Evolutionary conservation across 2,888 invertebrate species (phyloP).

Genomic region (Luffia ferchaultella): DNA sequence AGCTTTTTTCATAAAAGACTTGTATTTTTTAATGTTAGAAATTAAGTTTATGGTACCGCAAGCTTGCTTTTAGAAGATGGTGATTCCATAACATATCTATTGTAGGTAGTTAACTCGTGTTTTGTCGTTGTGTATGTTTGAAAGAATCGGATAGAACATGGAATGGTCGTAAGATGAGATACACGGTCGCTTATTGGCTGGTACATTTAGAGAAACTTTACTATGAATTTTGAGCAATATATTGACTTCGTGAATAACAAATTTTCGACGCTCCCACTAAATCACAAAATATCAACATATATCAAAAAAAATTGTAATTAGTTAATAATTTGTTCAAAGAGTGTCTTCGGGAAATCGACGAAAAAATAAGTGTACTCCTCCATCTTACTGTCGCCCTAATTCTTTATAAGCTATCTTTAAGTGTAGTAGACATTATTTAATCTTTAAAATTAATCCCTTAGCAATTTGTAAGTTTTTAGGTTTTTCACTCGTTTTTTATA

Average conservation of each 20-base stretch:
- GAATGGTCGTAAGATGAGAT: too few species aligned
- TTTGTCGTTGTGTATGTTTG: conserved; percentile 34
- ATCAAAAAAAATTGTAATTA: too few species aligned
- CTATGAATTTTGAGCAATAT: background rate
- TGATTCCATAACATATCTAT: conserved; percentile 64
- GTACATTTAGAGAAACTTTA: background rate
- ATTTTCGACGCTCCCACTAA: too few species aligned
- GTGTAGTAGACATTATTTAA: conserved; percentile 53
- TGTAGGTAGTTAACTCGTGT: conserved; percentile 55
- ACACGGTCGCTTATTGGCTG: background rate
- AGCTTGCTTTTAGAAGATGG: conserved; percentile 55
- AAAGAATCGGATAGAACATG: background rate
- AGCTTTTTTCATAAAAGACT: conserved; percentile 15
- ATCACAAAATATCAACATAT: too few species aligned
- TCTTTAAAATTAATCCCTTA: conserved; percentile 55
- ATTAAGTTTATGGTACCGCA: conserved; percentile 19
- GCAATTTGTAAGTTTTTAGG: conserved; percentile 52
- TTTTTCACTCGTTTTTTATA: conserved; percentile 64
- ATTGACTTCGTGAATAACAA: too few species aligned
- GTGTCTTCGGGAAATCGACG: too few species aligned
- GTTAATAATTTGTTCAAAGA: too few species aligned
- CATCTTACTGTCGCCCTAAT: conserved; percentile 34
- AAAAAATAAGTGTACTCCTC: background rate
- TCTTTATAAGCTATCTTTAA: conserved; percentile 54
- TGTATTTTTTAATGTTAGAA: background rate